A percentile compares a stretch with the other conserved stretches of the same genome.
Conservation (phyloP, 2,113 vertebrate genomes). For the Vidua macroura region DNA sequence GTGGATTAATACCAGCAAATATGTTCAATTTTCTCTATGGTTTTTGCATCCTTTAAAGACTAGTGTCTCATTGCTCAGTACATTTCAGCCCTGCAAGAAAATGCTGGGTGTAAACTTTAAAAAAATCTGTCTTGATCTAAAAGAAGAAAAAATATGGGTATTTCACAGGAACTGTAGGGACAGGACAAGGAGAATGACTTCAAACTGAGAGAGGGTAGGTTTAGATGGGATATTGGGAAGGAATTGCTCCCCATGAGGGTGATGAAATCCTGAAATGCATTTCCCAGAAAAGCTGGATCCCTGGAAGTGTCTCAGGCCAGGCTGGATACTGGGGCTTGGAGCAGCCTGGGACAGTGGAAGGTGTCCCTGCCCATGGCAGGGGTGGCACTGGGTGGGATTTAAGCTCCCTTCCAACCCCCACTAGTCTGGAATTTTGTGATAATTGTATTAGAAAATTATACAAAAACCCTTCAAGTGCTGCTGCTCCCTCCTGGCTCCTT, state of each 20-base stretch:
- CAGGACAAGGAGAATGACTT: neutral
- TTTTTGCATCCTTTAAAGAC: neutral
- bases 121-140: neutral
- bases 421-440: neutral
- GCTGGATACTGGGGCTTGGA: neutral
- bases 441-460: neutral
- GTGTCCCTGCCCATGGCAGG: neutral
- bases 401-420: neutral
- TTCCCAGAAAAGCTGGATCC: neutral
- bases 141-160: neutral
- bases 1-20: neutral
- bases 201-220: too few species aligned
- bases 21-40: fast-evolving
- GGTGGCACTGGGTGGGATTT: fast-evolving
- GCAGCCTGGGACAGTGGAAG: neutral
- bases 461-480: neutral
- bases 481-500: neutral
- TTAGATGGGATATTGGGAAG: neutral
- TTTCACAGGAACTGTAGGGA: neutral
- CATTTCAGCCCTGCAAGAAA: neutral
- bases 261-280: fast-evolving
- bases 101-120: neutral
- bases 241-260: neutral
- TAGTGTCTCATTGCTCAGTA: neutral
- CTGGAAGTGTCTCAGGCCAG: fast-evolving